These are phyloP conservation scores for Orthochromis indermauri DNA, from an alignment of 2,113 vertebrate genomes.

Conservation along the genomic window DNA sequence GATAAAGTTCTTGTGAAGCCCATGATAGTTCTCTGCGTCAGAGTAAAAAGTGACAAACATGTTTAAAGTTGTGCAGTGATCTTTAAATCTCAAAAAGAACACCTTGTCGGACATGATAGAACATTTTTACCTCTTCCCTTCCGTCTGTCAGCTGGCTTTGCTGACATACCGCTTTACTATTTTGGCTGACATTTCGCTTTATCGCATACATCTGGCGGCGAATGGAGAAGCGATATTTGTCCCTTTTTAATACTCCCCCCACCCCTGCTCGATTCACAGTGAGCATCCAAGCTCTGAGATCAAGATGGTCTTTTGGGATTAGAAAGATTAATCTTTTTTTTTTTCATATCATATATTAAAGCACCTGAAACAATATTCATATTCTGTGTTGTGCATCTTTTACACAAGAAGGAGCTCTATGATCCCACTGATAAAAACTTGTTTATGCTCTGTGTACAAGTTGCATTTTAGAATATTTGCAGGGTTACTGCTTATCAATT, in stretches of 20 bases:
- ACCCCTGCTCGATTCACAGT: constrained; percentile 57
- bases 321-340: constrained; percentile 62
- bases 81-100: constrained; percentile 99
- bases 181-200: constrained; percentile 99
- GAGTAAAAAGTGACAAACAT: constrained; percentile 94
- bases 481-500: not conserved
- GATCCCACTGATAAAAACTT: constrained; percentile 31
- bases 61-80: constrained; percentile 99
- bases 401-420: not conserved
- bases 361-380: constrained; percentile 71
- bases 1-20: constrained; percentile 99
- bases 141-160: constrained; percentile 89
- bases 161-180: constrained; percentile 93
- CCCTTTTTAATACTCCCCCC: constrained; percentile 57
- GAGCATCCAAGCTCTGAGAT: constrained; percentile 64
- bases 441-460: not conserved
- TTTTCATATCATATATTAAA: constrained; percentile 58
- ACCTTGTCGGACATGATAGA: constrained; percentile 99
- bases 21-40: constrained; percentile 92
- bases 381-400: constrained; percentile 32
- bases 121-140: constrained; percentile 97
- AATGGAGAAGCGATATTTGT: constrained; percentile 83
- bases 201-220: constrained; percentile 90
- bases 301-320: constrained; percentile 73
- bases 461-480: constrained; percentile 1